These are phyloP conservation scores for Orientallactaga bullata DNA, from an alignment of 2,113 vertebrate species.

Conservation along the genomic window DNA sequence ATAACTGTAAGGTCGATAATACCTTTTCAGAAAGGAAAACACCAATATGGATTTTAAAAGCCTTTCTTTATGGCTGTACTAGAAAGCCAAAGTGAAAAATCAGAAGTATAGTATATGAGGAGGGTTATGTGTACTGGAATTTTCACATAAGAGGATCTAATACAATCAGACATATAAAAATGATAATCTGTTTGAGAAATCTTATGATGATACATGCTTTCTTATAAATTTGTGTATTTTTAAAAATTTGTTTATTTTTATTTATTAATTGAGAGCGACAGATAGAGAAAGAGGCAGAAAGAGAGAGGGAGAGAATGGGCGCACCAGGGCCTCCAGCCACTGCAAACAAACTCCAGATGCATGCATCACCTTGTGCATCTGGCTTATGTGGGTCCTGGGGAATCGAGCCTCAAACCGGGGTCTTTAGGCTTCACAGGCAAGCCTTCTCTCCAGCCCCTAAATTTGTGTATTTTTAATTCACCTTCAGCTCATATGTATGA, in stretches of 20 bases:
- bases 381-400: no score
- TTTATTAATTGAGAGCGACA: no score
- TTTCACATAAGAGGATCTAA: background rate
- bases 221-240: background rate
- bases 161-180: background rate
- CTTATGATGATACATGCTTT: background rate
- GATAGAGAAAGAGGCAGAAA: no score
- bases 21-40: constrained; percentile 4
- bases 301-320: no score
- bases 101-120: background rate
- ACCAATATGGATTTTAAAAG: background rate
- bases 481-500: background rate
- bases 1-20: background rate
- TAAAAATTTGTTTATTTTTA: no score
- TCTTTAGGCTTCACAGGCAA: no score
- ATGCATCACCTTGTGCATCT: no score
- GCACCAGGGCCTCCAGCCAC: no score
- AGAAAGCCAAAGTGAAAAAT: background rate
- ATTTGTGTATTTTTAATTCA: background rate
- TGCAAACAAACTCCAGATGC: no score
- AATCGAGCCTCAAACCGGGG: no score
- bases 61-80: background rate
- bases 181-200: background rate
- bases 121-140: background rate
- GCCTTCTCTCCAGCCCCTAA: no score